A percentile compares a stretch with the other conserved stretches of the same genome.
Evolutionary conservation across 2,888 invertebrate genomes (phyloP).

Genomic region (Phyllotreta cruciferae): DNA sequence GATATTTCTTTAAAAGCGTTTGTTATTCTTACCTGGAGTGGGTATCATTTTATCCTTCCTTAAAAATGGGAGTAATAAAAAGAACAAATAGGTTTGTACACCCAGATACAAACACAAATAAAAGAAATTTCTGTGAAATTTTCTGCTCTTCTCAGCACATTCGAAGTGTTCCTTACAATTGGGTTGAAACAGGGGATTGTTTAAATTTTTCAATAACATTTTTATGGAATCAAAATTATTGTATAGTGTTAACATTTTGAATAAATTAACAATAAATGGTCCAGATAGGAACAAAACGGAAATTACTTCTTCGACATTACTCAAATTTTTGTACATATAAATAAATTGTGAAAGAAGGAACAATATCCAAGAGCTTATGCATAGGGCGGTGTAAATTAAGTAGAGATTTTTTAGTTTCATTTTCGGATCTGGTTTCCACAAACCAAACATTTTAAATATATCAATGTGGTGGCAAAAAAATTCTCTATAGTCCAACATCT

Average conservation of each 20-base stretch:
- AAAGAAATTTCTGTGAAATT: conserved; percentile 17
- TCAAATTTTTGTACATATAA: conserved; percentile 15
- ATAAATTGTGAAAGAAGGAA: conserved; percentile 23
- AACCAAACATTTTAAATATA: conserved; percentile 17
- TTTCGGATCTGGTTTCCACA: conserved; percentile 21
- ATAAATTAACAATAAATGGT: conserved; percentile 1
- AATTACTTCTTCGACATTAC: conserved; percentile 12
- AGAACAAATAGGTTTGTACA: conserved; percentile 22
- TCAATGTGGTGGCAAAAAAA: conserved; percentile 21
- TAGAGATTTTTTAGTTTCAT: conserved; percentile 5
- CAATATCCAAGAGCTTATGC: conserved; percentile 7
- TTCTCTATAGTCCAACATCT: conserved; percentile 2
- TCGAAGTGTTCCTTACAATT: conserved; percentile 22
- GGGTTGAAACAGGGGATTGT: conserved; percentile 26
- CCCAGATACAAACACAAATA: conserved; percentile 23
- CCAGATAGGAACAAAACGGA: neutral
- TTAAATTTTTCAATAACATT: conserved; percentile 14
- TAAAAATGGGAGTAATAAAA: conserved; percentile 17
- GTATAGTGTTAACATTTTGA: conserved; percentile 13
- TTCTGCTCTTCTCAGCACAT: neutral
- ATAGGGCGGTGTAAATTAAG: conserved; percentile 4
- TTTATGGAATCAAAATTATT: conserved; percentile 21
- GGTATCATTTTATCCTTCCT: conserved; percentile 7
- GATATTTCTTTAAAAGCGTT: too few species aligned
- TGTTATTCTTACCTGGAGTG: conserved; percentile 9